Base-by-base conservation (phyloP, 2,888 invertebrate species). In the Drosophila peninsularis region DNA sequence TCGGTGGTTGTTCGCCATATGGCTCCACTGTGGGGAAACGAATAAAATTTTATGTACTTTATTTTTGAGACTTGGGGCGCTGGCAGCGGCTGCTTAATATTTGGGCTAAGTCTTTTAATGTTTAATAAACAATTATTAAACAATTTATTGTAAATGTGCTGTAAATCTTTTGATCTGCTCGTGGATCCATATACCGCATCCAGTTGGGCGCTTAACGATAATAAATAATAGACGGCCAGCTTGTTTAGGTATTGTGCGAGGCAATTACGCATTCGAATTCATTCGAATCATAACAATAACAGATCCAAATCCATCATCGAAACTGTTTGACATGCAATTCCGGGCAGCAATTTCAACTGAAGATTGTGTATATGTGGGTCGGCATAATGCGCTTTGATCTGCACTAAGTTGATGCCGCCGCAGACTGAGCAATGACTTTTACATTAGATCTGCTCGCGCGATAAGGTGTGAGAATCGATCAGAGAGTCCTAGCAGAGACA, bases 41-140 rank as follows among this genome's bases (percentile, higher is more conserved):
- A 37, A 82, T 83, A 71, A 79, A 83, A 81, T 86, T 86, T 84
- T 77, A 83, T 83, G 63, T 63, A 78, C 80, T 70, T 74, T 53
- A 37, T 37, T 39, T 58, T 34, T 55, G 67, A 72, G 65, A 70
- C 60, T 79, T 77, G 58, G 47, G 65, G 73, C 65, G 74, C 67
- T 67, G 74, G 65, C 71, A 62, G 72, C 80, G 86, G 83, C 83
- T 83, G 83, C 74, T 84, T 76, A 79, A 74, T 80, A 80, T 80
- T 81, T 83, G 68, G 66, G 71, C 62, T 57, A 66, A 78, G 71
- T 65, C 78, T 75, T 78, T 85, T 82, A 85, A 82, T 87, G 85
- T 86, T 86, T 86, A 82, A 87, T 87, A 87, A 86, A 86, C 85
- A 86, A 86, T 86, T 86, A 86, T 85, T 87, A 82, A 78, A 86